These are phyloP conservation scores for Okamejei kenojei DNA, from an alignment of 2,797 vertebrate genomes.

Conservation along the genomic window DNA sequence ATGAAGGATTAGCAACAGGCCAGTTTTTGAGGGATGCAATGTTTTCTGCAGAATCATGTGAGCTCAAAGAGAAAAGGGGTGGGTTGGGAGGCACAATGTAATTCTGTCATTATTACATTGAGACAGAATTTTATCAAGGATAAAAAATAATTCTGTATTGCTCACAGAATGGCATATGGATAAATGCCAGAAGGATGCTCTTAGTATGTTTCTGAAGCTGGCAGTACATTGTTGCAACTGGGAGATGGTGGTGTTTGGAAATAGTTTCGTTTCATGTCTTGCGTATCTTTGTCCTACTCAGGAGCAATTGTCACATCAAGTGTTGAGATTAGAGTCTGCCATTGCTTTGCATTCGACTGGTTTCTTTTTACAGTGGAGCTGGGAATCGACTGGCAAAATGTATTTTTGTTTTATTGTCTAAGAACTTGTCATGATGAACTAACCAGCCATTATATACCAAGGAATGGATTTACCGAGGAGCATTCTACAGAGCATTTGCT, in stretches of 20 bases:
- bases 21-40: background rate
- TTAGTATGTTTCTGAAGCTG: background rate
- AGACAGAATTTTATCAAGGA: too few species aligned
- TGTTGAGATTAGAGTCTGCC: background rate
- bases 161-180: background rate
- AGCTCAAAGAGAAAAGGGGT: background rate
- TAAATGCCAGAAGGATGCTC: background rate
- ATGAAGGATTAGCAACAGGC: background rate
- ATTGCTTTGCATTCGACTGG: background rate
- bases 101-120: too few species aligned
- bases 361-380: background rate
- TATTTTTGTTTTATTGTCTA: background rate
- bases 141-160: background rate
- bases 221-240: background rate
- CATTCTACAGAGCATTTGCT: background rate
- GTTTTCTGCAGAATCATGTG: too few species aligned
- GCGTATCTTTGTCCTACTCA: background rate
- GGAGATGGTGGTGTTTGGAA: background rate
- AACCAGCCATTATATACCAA: slow-evolving; percentile 1
- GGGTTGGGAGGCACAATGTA: background rate
- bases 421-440: background rate
- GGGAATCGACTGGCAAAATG: background rate
- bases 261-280: slow-evolving; percentile 1
- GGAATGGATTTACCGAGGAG: background rate
- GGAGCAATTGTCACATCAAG: slow-evolving; percentile 17